A percentile compares a stretch with the other conserved stretches of the same genome.
Evolutionary conservation across 1,140 invertebrate genomes (phyloP).

Genomic region (Drosophila fuyamai): DNA sequence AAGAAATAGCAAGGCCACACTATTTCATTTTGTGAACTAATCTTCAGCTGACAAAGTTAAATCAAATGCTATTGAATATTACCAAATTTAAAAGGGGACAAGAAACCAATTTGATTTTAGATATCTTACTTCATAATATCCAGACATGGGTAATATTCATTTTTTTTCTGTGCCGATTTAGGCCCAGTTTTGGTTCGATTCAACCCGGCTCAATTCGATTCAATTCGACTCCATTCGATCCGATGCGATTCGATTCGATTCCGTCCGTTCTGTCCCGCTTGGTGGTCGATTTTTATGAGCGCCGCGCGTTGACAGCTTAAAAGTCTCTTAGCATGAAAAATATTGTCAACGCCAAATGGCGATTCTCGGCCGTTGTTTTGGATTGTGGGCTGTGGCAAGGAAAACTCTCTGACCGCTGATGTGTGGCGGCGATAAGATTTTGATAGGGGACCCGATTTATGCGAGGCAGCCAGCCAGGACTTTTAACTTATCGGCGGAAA

Average conservation of each 20-base stretch:
- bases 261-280: conserved; percentile 41
- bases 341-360: conserved; percentile 67
- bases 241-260: conserved; percentile 12
- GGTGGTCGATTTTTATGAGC: conserved; percentile 82
- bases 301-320: conserved; percentile 75
- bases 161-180: conserved; percentile 13
- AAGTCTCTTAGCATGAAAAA: conserved; percentile 82
- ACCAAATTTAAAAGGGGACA: no score
- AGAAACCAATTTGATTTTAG: no score
- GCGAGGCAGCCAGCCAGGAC: conserved; percentile 45
- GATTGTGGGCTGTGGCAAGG: conserved; percentile 28
- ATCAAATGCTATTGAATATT: no score
- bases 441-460: conserved; percentile 75
- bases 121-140: no score
- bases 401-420: conserved; percentile 73
- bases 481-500: conserved; percentile 74
- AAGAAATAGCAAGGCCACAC: no score
- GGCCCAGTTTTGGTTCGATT: conserved; percentile 12
- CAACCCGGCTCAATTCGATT: not conserved
- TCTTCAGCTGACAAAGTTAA: no score
- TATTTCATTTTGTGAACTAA: no score
- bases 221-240: conserved; percentile 9
- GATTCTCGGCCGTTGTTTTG: conserved; percentile 33
- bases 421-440: conserved; percentile 75
- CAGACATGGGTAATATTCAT: not conserved